phyloP scores from a whole-genome alignment of 2,797 vertebrate genomes.

The Fringilla coelebs region DNA sequence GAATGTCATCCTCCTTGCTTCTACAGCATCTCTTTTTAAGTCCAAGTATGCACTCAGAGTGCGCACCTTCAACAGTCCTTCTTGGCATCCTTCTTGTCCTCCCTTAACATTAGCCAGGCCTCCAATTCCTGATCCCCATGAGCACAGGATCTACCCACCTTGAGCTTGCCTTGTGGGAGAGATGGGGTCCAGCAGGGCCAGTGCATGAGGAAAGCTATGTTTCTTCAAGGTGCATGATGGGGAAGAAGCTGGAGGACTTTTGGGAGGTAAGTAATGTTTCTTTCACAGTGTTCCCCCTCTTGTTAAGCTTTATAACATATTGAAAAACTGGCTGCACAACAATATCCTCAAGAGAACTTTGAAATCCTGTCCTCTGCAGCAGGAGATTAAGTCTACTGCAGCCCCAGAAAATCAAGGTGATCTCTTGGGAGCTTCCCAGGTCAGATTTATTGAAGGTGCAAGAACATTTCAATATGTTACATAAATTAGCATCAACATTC shows the following conservation, averaged over 20 bases:
- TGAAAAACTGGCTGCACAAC: not conserved
- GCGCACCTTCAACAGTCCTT: accelerated
- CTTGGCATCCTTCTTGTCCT: not conserved
- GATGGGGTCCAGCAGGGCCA: not conserved
- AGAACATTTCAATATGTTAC: not conserved
- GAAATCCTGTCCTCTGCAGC: not conserved
- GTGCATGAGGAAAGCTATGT: not conserved
- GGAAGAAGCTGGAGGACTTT: not conserved
- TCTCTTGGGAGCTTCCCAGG: not conserved
- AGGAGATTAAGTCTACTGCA: not conserved
- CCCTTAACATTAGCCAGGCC: not conserved
- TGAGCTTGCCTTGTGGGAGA: not conserved
- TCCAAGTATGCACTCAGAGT: accelerated
- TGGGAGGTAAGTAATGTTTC: not conserved
- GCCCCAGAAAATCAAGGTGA: not conserved
- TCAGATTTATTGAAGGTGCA: not conserved
- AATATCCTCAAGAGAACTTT: not conserved
- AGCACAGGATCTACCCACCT: not conserved
- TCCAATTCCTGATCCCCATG: not conserved
- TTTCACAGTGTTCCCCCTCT: not conserved
- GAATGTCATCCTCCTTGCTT: not conserved
- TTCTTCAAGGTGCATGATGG: not conserved
- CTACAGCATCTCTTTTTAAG: not conserved
- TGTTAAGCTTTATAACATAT: not conserved
- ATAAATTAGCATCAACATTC: not conserved